Percentiles rank a stretch among this genome's conserved stretches.
phyloP scores from a whole-genome alignment of 1,140 invertebrate species.

The Hypsibius dujardini region DNA sequence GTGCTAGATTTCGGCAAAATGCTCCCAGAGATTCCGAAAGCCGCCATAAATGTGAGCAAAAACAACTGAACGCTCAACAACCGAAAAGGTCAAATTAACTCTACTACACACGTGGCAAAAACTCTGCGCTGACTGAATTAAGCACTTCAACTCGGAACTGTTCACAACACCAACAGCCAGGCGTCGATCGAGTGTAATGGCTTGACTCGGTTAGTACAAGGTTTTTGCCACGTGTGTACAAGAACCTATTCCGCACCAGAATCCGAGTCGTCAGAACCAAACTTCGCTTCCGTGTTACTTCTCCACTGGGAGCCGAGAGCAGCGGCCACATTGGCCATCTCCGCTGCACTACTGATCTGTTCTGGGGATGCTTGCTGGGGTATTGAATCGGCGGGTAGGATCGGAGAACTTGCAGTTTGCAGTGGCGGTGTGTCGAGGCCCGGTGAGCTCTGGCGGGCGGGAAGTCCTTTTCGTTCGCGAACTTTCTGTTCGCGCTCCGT shows the following conservation, averaged over 20 bases:
- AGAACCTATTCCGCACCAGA: neutral
- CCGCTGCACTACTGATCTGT: neutral
- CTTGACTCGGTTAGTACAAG: too few species aligned
- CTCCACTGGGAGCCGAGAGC: neutral
- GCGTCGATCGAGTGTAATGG: too few species aligned
- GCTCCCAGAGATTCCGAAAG: too few species aligned
- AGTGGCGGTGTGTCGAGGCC: neutral
- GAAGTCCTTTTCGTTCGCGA: neutral
- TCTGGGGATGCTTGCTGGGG: neutral
- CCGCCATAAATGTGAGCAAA: too few species aligned
- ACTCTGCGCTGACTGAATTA: too few species aligned
- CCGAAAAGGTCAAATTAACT: too few species aligned
- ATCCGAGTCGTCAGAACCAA: neutral
- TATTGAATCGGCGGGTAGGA: neutral
- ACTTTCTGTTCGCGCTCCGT: neutral
- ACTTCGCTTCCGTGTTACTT: neutral
- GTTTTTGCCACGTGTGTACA: too few species aligned
- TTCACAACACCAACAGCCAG: too few species aligned
- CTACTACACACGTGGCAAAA: too few species aligned
- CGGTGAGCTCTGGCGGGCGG: neutral
- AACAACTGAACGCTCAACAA: too few species aligned
- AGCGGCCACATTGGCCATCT: neutral
- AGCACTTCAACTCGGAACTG: too few species aligned
- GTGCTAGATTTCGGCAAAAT: too few species aligned
- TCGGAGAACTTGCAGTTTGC: neutral